Percentiles rank a stretch among this genome's conserved stretches.
These are phyloP conservation scores for Myotis planiceps DNA, from an alignment of 2,797 vertebrate species.

Conservation along the genomic window DNA sequence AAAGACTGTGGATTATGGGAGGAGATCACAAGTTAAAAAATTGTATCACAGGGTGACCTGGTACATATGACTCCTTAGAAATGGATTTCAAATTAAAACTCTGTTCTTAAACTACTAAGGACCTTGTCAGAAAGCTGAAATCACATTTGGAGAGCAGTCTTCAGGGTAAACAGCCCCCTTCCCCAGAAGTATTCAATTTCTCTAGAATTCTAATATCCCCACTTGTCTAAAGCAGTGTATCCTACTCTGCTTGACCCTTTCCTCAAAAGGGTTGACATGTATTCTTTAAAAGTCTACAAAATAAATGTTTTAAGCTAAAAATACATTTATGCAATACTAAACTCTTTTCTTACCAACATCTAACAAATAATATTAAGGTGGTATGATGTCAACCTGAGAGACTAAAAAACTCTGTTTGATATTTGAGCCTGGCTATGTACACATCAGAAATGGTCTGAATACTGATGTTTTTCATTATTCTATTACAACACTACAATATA, in stretches of 20 bases:
- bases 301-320: background rate
- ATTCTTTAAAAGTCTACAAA: background rate
- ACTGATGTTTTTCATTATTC: slow-evolving; percentile 12
- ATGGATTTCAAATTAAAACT: background rate
- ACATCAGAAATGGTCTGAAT: background rate
- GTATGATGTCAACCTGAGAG: background rate
- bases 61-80: background rate
- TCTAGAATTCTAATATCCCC: background rate
- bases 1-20: background rate
- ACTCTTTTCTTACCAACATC: background rate
- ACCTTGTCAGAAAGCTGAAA: background rate
- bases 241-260: background rate
- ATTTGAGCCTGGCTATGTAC: background rate
- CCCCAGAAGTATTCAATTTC: background rate
- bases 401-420: background rate
- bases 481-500: background rate
- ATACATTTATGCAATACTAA: background rate
- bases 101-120: background rate
- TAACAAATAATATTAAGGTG: background rate
- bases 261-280: background rate
- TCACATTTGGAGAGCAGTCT: background rate
- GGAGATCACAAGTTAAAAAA: background rate
- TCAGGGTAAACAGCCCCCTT: background rate
- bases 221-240: background rate
- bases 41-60: background rate